Conservation (phyloP, 2,797 vertebrate species). For the Taenioides sp. region DNA sequence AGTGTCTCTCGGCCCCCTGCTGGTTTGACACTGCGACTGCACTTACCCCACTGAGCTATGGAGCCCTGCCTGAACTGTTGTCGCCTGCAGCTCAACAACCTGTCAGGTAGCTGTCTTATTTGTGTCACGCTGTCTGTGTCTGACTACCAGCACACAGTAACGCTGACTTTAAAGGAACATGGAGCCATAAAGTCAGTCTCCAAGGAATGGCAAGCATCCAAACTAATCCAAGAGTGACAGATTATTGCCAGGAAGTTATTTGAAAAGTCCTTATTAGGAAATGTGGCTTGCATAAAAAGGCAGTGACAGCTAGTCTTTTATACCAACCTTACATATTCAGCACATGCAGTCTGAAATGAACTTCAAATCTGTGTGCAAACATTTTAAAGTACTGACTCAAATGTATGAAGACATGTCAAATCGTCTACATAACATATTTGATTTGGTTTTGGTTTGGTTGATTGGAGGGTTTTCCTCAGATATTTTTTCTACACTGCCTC, state of each 20-base stretch:
- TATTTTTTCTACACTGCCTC: too few species aligned
- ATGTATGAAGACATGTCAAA: background rate
- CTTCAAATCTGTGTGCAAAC: background rate
- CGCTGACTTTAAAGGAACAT: slow-evolving; percentile 3
- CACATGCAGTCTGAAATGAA: background rate
- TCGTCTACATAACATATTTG: too few species aligned
- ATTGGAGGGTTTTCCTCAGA: too few species aligned
- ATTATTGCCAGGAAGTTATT: slow-evolving; percentile 1
- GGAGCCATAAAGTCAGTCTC: slow-evolving; percentile 7
- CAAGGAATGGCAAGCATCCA: slow-evolving; percentile 8
- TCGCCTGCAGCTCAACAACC: slow-evolving; percentile 49
- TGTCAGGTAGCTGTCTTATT: slow-evolving; percentile 40
- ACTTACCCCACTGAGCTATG: slow-evolving; percentile 48
- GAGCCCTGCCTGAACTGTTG: slow-evolving; percentile 46
- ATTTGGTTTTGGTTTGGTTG: too few species aligned
- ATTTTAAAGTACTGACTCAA: background rate
- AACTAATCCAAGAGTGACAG: background rate
- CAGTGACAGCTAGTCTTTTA: background rate
- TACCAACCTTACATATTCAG: background rate
- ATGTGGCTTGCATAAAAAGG: background rate
- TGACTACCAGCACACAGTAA: slow-evolving; percentile 32
- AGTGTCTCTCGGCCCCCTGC: slow-evolving; percentile 60
- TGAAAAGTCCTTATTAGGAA: background rate
- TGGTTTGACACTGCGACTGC: slow-evolving; percentile 59
- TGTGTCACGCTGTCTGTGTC: slow-evolving; percentile 24